These are phyloP conservation scores for Hippolais icterina DNA, from an alignment of 2,113 vertebrate species.

Conservation along the genomic window DNA sequence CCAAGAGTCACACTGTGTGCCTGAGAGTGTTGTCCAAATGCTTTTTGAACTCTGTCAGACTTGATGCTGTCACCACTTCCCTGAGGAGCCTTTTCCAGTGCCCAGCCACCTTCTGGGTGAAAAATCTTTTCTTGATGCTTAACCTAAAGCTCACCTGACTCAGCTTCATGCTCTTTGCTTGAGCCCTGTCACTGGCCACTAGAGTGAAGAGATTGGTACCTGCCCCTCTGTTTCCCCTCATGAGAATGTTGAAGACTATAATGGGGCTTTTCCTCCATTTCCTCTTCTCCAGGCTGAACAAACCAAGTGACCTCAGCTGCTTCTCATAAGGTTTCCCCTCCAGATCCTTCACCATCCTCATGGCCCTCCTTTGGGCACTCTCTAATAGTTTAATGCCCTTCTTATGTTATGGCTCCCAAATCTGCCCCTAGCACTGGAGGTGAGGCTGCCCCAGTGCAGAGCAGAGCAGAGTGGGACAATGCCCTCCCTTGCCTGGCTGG, in stretches of 20 bases:
- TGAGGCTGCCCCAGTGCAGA: rapidly evolving
- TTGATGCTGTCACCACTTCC: not conserved
- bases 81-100: not conserved
- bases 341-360: not conserved
- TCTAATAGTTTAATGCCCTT: not conserved
- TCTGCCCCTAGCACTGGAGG: rapidly evolving
- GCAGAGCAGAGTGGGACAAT: not conserved
- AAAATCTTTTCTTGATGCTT: not conserved
- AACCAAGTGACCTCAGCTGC: not conserved
- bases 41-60: not conserved
- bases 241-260: not conserved
- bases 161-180: not conserved
- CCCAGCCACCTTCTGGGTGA: not conserved
- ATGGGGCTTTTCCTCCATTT: not conserved
- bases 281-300: not conserved
- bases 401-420: rapidly evolving
- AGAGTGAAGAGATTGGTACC: not conserved
- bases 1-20: no score
- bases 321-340: not conserved
- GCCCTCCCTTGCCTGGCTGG: rapidly evolving
- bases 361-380: not conserved
- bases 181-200: not conserved
- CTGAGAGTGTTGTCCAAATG: not conserved
- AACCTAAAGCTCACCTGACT: not conserved
- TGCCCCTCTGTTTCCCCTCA: not conserved